Conservation (phyloP, 2,113 vertebrate species). For the Pycnonotus jocosus region DNA sequence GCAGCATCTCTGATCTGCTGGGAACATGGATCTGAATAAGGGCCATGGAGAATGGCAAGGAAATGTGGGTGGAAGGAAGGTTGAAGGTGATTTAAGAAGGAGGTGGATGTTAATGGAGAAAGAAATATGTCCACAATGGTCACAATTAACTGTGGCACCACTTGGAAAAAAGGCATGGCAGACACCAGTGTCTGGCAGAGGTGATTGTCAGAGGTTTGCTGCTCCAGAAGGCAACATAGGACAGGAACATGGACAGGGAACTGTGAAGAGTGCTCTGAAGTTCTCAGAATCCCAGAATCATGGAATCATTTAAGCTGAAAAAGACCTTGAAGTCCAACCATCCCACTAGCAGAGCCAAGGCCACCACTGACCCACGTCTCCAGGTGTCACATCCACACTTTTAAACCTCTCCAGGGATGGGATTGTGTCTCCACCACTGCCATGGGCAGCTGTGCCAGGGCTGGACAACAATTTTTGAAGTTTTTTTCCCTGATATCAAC, state of each 20-base stretch:
- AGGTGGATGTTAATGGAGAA: not conserved
- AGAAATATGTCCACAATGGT: not conserved
- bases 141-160: not conserved
- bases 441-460: not conserved
- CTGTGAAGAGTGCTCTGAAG: not conserved
- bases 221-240: not conserved
- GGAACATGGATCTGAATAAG: not conserved
- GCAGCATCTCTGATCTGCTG: not conserved
- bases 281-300: not conserved
- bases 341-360: not conserved
- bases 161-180: not conserved
- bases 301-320: not conserved
- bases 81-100: rapidly evolving
- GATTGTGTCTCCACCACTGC: not conserved
- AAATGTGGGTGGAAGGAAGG: not conserved
- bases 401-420: not conserved
- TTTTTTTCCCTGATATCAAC: not conserved
- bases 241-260: not conserved
- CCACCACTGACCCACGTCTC: too few species aligned
- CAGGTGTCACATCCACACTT: not conserved
- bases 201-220: not conserved
- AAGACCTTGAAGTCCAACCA: not conserved
- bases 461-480: not conserved
- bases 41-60: not conserved
- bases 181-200: not conserved